Evolutionary conservation across 2,888 invertebrate genomes (phyloP), one percentile per base, ranked within the genome.

Genomic region (Cryptus viduatorius): DNA sequence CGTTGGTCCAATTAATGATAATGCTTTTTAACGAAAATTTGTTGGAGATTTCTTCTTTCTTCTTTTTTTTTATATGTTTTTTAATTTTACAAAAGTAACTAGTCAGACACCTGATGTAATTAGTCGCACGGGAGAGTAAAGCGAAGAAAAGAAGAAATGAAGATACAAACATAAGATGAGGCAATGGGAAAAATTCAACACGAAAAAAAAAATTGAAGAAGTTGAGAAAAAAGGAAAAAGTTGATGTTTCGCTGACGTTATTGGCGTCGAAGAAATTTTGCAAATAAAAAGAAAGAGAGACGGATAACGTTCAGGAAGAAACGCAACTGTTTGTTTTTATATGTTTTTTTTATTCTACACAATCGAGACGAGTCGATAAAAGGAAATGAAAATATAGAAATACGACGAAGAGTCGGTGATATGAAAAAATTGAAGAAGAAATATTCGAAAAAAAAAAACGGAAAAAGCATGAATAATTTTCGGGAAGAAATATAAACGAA

Each of bases 81-180:
- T 48, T 48, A 37, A 31, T 61, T n/a, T 61, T 73, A 31, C 4
- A 72, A 72, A 5, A 12, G 29, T 4, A 61, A 61, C 73, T 73
- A 73, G 73, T 73, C 72, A 61, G 24, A 59, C 24, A n/a, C 29
- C 29, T 7, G 31, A 48, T 16, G 16, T 16, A 31, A 64, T 4
- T n/a, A 16, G 46, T 14, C 19, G 61, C 73, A 24, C 29, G 14
- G 64, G 48, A 73, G 61, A 61, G 61, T 44, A 19, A 31, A 8
- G 3, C 29, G 44, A 46, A 46, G 44, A 7, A 61, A 7, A 61
- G 31, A 61, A 61, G 59, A 61, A 31, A 61, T 29, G 53, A 46
- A 46, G 46, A 73, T 46, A 14, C 56, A 73, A 46, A 73, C 31
- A 46, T 16, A 61, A 24, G 61, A 24, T n/a, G 44, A 44, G 10